Base-by-base conservation (phyloP, 2,113 vertebrate species). In the Misgurnus anguillicaudatus region DNA sequence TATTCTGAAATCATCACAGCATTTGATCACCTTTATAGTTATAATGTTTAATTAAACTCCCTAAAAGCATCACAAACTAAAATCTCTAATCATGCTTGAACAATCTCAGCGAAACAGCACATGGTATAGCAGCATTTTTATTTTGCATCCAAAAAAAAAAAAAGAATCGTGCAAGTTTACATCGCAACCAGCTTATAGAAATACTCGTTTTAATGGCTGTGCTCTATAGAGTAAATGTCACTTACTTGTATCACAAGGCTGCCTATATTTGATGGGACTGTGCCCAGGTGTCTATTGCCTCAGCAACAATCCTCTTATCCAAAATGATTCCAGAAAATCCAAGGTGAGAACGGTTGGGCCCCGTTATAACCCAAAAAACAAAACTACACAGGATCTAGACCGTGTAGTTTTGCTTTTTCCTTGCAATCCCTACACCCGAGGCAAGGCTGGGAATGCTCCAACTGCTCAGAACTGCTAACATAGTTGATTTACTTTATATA, bases 341-440 rank as follows among this genome's bases (percentile, higher is more conserved):
- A 92, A 87, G 90, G 94, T 94, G 94, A 92, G 92, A 95, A 95
- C 91, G 87, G 89, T 91, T 91, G 91, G 94, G 92, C 94, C 94
- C 94, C 94, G 93, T 87, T 89, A 81, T 75, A 77, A 77, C 78
- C 85, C 89, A 86, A 92, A 95, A 93, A 95, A 93, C 94, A 94
- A 95, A 95, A 94, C 93, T 93, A 94, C 94, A 95, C 94, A 72
- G 92, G 89, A 73, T 81, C 47, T 77, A 65, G 83, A 91, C 90
- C 91, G 93, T 95, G 96, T 96, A 95, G 97, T 98, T 98, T 93
- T 97, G 96, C 92, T 95, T 94, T 93, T 89, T 92, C 91, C 93
- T 92, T 94, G 96, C 96, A 96, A 96, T 97, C 94, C 97, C 97
- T 96, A 98, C 96, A 99, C 96, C 97, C 95, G 96, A 98, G 96